Conservation (phyloP, 2,888 invertebrate species). For the Epistrophe grossulariae region DNA sequence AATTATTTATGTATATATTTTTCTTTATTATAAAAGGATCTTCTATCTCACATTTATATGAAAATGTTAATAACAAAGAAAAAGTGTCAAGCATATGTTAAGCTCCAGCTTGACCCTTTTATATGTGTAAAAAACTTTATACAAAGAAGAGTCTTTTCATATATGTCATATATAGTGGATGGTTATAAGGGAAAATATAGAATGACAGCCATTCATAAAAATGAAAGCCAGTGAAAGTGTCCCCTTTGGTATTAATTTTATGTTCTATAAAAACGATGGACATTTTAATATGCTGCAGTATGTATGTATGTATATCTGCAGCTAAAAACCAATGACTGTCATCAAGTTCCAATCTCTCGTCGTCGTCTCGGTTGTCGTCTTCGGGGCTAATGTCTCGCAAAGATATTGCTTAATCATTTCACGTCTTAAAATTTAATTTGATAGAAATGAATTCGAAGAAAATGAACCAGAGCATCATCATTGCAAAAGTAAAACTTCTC, state of each 20-base stretch:
- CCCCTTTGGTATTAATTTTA: conserved; percentile 2
- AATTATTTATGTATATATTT: conserved; percentile 4
- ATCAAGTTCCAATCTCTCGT: conserved; percentile 12
- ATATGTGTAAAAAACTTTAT: conserved; percentile 24
- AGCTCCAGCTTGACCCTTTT: conserved; percentile 57
- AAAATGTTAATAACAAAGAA: conserved; percentile 22
- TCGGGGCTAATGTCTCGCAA: conserved; percentile 33
- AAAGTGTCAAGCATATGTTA: conserved; percentile 66
- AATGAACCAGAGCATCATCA: conserved; percentile 2
- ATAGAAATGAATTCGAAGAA: conserved; percentile 37
- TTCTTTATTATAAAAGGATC: conserved; percentile 1
- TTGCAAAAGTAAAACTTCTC: conserved; percentile 9
- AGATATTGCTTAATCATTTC: conserved; percentile 52
- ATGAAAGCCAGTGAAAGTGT: conserved; percentile 16
- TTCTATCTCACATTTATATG: neutral
- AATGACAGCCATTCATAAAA: conserved; percentile 18
- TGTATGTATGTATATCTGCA: neutral
- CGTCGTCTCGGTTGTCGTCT: neutral
- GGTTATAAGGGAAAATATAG: neutral
- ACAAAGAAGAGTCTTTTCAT: conserved; percentile 14
- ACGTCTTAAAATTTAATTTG: conserved; percentile 41
- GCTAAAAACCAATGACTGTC: conserved; percentile 47
- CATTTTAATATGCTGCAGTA: conserved; percentile 4
- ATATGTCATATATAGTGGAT: neutral
- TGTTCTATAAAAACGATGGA: conserved; percentile 9